These are phyloP conservation scores for Vanessa atalanta DNA, from an alignment of 1,140 invertebrate species.

Conservation along the genomic window DNA sequence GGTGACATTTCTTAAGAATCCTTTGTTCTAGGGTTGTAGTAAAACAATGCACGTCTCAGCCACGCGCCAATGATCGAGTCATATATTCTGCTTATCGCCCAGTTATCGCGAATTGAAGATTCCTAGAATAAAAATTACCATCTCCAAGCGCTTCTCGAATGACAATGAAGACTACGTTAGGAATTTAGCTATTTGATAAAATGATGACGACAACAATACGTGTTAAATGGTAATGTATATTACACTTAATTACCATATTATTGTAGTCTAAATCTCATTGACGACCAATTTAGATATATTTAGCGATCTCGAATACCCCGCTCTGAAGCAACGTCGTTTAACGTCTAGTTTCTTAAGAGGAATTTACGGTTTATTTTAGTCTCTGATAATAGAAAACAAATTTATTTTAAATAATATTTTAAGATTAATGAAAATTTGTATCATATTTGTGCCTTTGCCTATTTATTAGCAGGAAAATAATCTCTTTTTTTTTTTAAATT, in stretches of 20 bases:
- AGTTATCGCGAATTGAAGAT: conserved; percentile 39
- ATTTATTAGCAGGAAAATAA: too few species aligned
- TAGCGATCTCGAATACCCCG: too few species aligned
- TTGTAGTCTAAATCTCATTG: too few species aligned
- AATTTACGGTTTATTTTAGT: too few species aligned
- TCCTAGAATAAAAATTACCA: conserved; percentile 36
- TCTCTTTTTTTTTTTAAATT: too few species aligned
- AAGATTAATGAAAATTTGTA: too few species aligned
- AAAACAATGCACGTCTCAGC: conserved; percentile 41
- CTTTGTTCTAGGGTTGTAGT: conserved; percentile 14
- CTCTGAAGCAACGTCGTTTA: too few species aligned
- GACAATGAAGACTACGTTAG: conserved; percentile 19
- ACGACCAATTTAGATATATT: too few species aligned
- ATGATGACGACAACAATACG: not conserved
- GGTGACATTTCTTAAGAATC: not conserved
- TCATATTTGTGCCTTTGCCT: too few species aligned
- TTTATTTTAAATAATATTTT: too few species aligned
- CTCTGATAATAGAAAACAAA: too few species aligned
- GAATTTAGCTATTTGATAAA: conserved; percentile 13
- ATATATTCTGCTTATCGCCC: conserved; percentile 37
- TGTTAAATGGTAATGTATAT: not conserved
- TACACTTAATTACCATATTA: not conserved
- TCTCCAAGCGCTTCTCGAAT: conserved; percentile 22
- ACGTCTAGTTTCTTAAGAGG: too few species aligned
- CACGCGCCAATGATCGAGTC: conserved; percentile 43